Evolutionary conservation across 2,113 vertebrate species (phyloP), one percentile per base, ranked within the genome.

Genomic region (Gymnarchus niloticus): DNA sequence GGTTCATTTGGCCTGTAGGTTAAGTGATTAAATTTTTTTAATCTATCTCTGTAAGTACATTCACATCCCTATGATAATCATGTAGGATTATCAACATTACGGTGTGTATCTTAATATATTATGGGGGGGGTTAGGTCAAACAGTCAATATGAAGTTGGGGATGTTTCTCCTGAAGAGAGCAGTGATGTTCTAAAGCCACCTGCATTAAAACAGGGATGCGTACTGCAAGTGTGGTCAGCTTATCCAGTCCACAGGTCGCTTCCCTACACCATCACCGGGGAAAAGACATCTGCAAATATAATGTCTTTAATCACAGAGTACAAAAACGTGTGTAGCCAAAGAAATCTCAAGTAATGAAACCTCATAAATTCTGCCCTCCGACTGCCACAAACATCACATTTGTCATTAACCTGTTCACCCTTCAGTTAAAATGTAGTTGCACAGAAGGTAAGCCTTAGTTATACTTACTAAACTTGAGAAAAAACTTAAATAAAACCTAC

Each of bases 251-350:
- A n/a, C n/a, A n/a, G n/a, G n/a, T n/a, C n/a, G n/a, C n/a, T n/a
- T n/a, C n/a, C n/a, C n/a, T n/a, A n/a, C n/a, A n/a, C n/a, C n/a
- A n/a, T n/a, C n/a, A n/a, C n/a, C n/a, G n/a, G n/a, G n/a, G n/a
- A n/a, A n/a, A n/a, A n/a, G 21, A 44, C 23, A 83, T 44, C 17
- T 83, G 82, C 82, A 83, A 83, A 83, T 59, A 83, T 57, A 83
- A 25, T n/a, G 3, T 77, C 37, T 83, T 57, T 57, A 83, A 46
- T 83, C 19, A 33, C 77, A 44, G 28, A 82, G 82, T 83, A 83
- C 82, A 83, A 83, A 83, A 83, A 83, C n/a, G 33, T 19, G 59
- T 46, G 52, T 25, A 1, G 33, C 37, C 57, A 59, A 56, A 83
- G 51, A 54, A 33, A 52, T 48, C 23, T 81, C 48, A 73, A n/a